Base-by-base conservation (phyloP, 2,888 invertebrate species). In the Ormyrus nitidulus region DNA sequence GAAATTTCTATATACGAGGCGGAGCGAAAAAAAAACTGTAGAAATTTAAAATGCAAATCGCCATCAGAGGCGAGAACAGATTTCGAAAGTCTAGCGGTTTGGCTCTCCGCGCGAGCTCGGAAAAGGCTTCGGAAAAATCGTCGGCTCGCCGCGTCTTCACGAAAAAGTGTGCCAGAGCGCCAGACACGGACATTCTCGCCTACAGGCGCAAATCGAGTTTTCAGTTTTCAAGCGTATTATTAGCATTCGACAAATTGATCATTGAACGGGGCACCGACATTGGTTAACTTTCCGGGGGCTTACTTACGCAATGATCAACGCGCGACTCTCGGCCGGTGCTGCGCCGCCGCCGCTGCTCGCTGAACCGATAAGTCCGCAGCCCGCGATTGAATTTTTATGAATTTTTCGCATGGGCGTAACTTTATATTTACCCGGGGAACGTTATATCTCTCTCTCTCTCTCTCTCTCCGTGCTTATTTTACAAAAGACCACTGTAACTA, bases 211-310 rank as follows among this genome's bases (percentile, higher is more conserved):
- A 61, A 68, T 68, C 13, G 49, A 48, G 58, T 49, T 73, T 81
- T 65, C 48, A 61, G 34, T 48, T 76, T 80, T 73, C 72, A 64
- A 48, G 53, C 65, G 66, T 70, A 82, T 78, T 79, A 75, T 75
- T 75, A 83, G 77, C 83, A 76, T 83, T 83, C 83, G 86, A 88
- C 86, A 88, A 88, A 87, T 87, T 88, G 86, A 86, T 86, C 87
- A 86, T 86, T 87, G 85, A 86, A 84, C 86, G 84, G 84, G 86
- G 86, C 85, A 62, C 61, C 34, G 87, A 86, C 85, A 84, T 85
- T 84, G 85, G 86, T 86, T 86, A 84, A 85, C 86, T 84, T 34
- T 34, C 83, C 48, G 44, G 54, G 34, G 34, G 34, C 34, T 11
- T 9, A 61, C 77, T 79, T 79, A 66, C 77, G 79, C 71, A 82